Base-by-base conservation (phyloP, 2,888 invertebrate species). In the Aethes cnicana region DNA sequence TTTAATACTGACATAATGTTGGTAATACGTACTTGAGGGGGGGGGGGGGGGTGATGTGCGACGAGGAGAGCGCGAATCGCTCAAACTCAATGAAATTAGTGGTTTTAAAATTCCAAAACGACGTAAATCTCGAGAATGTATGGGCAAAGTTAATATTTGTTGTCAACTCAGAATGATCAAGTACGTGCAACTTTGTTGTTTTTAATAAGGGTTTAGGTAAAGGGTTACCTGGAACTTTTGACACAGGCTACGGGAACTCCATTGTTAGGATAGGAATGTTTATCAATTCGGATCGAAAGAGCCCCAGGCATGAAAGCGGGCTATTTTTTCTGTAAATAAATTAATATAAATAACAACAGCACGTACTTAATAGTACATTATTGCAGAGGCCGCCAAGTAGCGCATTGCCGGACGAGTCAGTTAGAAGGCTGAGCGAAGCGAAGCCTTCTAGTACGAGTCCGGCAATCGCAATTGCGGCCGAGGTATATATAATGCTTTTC, bases 131-230 rank as follows among this genome's bases (percentile, higher is more conserved):
- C 20, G 26, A 50, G 25, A 52, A 44, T 39, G 39, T 46, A 52
- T 26, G 20, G 18, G 32, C 3, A 39, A 52, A 52, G 52, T 52
- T 52, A 39, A 26, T 52, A 46, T 52, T 44, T 37, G 44, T 33
- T 52, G 52, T 52, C 52, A 46, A 32, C 39, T 52, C 32, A 11
- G 26, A 14, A 33, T 52, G 52, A 52, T 46, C 32, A 46, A 52
- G 37, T 44, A 17, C 32, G 25, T 9, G n/a, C 4, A 33, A 52
- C 44, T 52, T 46, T 39, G 39, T 46, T 46, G 52, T 26, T 30
- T 46, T 25, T 28, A 43, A 52, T 52, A 20, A 37, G 32, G 44
- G 50, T 30, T 49, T 44, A n/a, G 50, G 44, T 30, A 30, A 11
- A 25, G 37, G 14, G 11, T 28, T 11, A 8, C 25, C 4, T 11